phyloP scores from a whole-genome alignment of 2,113 vertebrate genomes.

The Maccullochella peelii region DNA sequence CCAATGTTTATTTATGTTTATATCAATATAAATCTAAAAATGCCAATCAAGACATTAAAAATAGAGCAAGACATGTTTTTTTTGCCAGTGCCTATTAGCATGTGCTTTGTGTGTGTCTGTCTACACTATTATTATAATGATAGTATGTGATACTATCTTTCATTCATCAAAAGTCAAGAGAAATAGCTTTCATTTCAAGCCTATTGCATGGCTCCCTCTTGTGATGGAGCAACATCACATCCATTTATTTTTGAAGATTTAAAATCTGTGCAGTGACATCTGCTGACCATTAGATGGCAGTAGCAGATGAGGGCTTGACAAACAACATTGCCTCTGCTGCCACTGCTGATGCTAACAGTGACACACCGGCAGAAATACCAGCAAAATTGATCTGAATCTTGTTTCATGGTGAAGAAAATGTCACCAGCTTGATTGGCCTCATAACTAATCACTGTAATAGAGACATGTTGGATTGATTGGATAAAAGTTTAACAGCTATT shows the following conservation, averaged over 20 bases:
- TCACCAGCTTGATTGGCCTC: background rate
- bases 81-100: background rate
- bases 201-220: conserved; percentile 68
- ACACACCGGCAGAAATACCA: background rate
- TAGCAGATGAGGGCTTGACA: conserved; percentile 24
- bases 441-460: background rate
- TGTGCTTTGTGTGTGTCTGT: background rate
- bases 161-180: background rate
- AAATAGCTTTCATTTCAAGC: background rate
- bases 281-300: conserved; percentile 67
- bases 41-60: background rate
- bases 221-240: conserved; percentile 33
- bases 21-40: background rate
- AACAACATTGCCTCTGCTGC: background rate
- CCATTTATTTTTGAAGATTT: background rate
- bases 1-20: background rate
- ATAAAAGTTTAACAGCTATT: background rate
- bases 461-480: background rate
- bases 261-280: conserved; percentile 17
- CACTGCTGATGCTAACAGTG: background rate
- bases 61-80: background rate
- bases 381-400: background rate
- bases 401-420: conserved; percentile 2
- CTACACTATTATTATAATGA: background rate
- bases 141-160: background rate